Conservation (phyloP, 92 coral and sea anemone species). For the Ricordea florida region DNA sequence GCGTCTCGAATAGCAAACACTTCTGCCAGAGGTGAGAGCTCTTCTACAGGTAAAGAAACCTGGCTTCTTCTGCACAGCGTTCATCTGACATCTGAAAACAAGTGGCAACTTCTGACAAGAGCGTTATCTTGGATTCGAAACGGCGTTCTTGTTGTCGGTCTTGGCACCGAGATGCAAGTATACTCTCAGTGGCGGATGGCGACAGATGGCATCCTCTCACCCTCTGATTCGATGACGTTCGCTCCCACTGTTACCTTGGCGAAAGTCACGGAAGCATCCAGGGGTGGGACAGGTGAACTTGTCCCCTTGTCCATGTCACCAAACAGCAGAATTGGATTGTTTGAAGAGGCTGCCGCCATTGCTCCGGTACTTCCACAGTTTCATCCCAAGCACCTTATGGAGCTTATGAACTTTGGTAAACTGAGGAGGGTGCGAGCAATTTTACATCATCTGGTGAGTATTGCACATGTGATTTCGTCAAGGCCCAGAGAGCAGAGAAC, state of each 20-base stretch:
- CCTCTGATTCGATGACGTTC: conserved; percentile 61
- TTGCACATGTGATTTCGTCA: neutral
- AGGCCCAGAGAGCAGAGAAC: too few relatives aligned
- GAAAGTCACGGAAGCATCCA: conserved; percentile 64
- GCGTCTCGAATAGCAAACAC: conserved; percentile 77
- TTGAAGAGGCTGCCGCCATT: conserved; percentile 90
- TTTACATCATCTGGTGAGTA: conserved; percentile 87
- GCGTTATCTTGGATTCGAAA: conserved; percentile 92
- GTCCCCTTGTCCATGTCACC: conserved; percentile 70
- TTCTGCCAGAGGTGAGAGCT: conserved; percentile 64
- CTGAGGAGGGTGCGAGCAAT: conserved; percentile 94
- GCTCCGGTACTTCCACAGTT: conserved; percentile 94
- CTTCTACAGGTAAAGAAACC: conserved; percentile 66
- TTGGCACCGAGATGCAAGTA: conserved; percentile 97
- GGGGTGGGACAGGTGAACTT: conserved; percentile 68
- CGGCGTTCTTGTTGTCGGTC: conserved; percentile 94
- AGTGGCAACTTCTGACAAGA: conserved; percentile 86
- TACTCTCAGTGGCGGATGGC: conserved; percentile 96
- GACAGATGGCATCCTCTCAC: conserved; percentile 71
- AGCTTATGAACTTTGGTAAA: conserved; percentile 96
- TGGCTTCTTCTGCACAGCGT: conserved; percentile 87
- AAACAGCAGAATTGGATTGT: conserved; percentile 80
- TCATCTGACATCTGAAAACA: conserved; percentile 82
- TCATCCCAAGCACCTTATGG: conserved; percentile 98
- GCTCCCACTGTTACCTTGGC: conserved; percentile 83